Evolutionary conservation across 2,888 invertebrate species (phyloP).

Genomic region (Scaeva pyrastri): DNA sequence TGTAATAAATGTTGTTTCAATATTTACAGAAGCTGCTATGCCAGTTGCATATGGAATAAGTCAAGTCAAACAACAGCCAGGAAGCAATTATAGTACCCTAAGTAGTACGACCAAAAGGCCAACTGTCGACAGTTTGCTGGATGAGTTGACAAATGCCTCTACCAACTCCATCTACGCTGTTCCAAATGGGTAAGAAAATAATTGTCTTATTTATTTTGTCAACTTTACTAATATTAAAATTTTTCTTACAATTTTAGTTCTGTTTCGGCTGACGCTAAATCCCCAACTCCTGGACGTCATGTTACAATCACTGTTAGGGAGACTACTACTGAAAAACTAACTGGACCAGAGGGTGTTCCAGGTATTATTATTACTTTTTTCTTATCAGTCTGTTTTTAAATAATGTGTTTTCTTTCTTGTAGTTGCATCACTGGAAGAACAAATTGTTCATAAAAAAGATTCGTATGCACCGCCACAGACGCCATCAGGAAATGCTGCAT

Average conservation of each 20-base stretch:
- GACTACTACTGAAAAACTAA: conserved; percentile 86
- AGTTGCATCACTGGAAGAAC: conserved; percentile 82
- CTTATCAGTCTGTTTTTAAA: neutral
- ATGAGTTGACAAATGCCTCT: conserved; percentile 88
- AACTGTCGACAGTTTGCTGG: conserved; percentile 94
- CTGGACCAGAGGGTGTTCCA: conserved; percentile 81
- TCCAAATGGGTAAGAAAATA: conserved; percentile 88
- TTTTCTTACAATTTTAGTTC: conserved; percentile 24
- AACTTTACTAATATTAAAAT: neutral
- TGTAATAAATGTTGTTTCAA: neutral
- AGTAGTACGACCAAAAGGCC: conserved; percentile 86
- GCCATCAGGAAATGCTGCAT: conserved; percentile 34
- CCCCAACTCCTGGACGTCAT: conserved; percentile 84
- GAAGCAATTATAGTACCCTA: conserved; percentile 82
- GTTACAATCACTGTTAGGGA: conserved; percentile 87
- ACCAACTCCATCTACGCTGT: conserved; percentile 85
- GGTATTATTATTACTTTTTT: conserved; percentile 77
- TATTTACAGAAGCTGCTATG: conserved; percentile 79
- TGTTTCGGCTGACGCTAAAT: conserved; percentile 77
- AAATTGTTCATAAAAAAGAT: conserved; percentile 82
- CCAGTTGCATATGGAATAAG: conserved; percentile 79
- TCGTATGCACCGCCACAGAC: conserved; percentile 78
- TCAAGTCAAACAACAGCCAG: conserved; percentile 81
- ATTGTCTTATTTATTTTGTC: neutral
- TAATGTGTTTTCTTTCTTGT: conserved; percentile 37